Percentiles rank a stretch among this genome's conserved stretches.
Evolutionary conservation across 1,140 invertebrate genomes (phyloP).

Genomic region (Polypedilum vanderplanki): DNA sequence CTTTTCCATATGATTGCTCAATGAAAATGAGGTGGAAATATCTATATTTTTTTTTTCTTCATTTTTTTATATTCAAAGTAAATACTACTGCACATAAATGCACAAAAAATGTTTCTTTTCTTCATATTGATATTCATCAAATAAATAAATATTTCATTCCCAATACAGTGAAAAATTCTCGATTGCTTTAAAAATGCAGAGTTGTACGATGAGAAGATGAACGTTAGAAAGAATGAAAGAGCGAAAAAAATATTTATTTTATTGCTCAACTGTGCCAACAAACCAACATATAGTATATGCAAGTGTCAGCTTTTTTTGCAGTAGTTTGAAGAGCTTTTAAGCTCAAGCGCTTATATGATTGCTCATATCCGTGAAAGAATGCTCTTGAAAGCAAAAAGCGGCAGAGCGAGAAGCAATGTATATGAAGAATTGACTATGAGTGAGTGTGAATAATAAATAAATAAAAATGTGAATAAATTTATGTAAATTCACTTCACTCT

Average conservation of each 20-base stretch:
- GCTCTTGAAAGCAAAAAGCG: background rate
- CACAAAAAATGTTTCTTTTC: background rate
- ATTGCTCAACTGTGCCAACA: background rate
- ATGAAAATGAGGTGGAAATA: constrained; percentile 12
- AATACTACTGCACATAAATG: background rate
- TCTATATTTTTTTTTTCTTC: background rate
- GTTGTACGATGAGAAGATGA: too few species aligned
- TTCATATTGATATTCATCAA: background rate
- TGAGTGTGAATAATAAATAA: constrained; percentile 2
- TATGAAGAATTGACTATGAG: background rate
- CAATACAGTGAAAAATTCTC: background rate
- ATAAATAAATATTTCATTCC: constrained; percentile 6
- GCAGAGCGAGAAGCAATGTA: too few species aligned
- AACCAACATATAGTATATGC: background rate
- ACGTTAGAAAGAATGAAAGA: too few species aligned
- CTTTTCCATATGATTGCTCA: background rate
- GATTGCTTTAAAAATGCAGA: too few species aligned
- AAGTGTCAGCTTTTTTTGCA: background rate
- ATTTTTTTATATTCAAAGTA: background rate
- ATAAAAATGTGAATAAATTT: constrained; percentile 6
- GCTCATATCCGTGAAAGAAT: constrained; percentile 16
- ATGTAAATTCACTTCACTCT: background rate
- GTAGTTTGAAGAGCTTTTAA: background rate
- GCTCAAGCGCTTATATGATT: constrained; percentile 1
- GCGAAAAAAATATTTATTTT: background rate